A percentile compares a stretch with the other conserved stretches of the same genome.
phyloP scores from a whole-genome alignment of 2,113 vertebrate species.

The Eptesicus fuscus region DNA sequence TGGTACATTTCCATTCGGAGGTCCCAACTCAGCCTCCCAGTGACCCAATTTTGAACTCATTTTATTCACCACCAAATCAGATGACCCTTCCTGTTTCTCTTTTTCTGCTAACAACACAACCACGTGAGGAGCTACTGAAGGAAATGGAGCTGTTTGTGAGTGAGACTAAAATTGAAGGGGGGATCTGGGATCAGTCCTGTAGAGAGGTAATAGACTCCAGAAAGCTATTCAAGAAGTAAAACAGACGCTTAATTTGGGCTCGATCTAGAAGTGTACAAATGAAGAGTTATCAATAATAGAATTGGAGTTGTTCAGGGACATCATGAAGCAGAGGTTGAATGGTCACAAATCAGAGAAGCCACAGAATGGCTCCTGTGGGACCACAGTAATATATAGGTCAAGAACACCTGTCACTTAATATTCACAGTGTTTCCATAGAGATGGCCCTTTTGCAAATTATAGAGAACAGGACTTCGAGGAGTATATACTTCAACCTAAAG shows the following conservation, averaged over 20 bases:
- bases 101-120: background rate
- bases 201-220: background rate
- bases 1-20: constrained; percentile 22
- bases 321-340: background rate
- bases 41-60: constrained; percentile 42
- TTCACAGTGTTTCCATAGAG: background rate
- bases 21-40: background rate
- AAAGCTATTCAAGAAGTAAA: background rate
- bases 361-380: background rate
- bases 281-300: background rate
- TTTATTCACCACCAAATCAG: constrained; percentile 18
- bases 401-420: background rate
- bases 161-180: background rate
- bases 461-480: background rate
- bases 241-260: background rate
- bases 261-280: background rate
- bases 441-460: background rate
- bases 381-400: background rate
- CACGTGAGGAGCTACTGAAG: background rate
- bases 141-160: constrained; percentile 44
- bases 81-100: constrained; percentile 47
- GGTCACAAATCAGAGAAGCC: background rate
- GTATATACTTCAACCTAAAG: background rate
- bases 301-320: background rate
- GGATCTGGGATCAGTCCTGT: background rate